Percentiles rank a stretch among this genome's conserved stretches.
Conservation (phyloP, 1,140 invertebrate genomes). For the Drosophila setifemur region DNA sequence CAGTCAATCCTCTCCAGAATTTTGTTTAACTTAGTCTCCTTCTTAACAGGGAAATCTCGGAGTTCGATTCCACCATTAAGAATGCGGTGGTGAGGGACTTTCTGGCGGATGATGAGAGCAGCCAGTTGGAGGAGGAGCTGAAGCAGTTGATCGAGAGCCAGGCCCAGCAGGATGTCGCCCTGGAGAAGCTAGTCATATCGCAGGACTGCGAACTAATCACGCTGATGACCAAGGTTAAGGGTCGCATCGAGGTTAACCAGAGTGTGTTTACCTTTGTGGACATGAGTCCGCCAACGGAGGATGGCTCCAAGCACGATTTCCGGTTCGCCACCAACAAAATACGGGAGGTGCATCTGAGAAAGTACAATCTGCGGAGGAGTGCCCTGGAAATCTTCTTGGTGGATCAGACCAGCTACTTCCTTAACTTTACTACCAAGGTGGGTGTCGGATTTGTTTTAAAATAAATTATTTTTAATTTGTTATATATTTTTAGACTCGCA, state of each 20-base stretch:
- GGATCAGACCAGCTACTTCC: slow-evolving; percentile 88
- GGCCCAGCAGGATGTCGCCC: slow-evolving; percentile 70
- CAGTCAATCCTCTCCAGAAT: too few relatives aligned
- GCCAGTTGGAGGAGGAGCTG: slow-evolving; percentile 75
- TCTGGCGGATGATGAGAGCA: slow-evolving; percentile 75
- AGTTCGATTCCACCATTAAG: slow-evolving; percentile 79
- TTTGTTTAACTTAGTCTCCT: rapidly evolving
- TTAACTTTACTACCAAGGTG: slow-evolving; percentile 87
- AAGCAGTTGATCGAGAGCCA: slow-evolving; percentile 69
- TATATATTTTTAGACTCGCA: slow-evolving; percentile 83
- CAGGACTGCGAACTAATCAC: slow-evolving; percentile 87
- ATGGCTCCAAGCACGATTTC: slow-evolving; percentile 84
- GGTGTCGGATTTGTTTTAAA: not conserved
- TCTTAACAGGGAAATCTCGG: slow-evolving; percentile 63
- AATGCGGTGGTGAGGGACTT: slow-evolving; percentile 79
- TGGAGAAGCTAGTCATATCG: slow-evolving; percentile 85
- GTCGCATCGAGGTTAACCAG: slow-evolving; percentile 86
- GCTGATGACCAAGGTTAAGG: slow-evolving; percentile 86
- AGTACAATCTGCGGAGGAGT: slow-evolving; percentile 86
- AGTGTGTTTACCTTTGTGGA: slow-evolving; percentile 86
- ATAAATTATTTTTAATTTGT: not conserved
- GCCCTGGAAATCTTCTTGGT: slow-evolving; percentile 87
- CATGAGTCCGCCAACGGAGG: slow-evolving; percentile 84
- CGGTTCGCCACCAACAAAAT: slow-evolving; percentile 85
- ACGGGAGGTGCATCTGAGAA: slow-evolving; percentile 86